Conservation (phyloP, 1,140 invertebrate species). For the Polyergus mexicanus region DNA sequence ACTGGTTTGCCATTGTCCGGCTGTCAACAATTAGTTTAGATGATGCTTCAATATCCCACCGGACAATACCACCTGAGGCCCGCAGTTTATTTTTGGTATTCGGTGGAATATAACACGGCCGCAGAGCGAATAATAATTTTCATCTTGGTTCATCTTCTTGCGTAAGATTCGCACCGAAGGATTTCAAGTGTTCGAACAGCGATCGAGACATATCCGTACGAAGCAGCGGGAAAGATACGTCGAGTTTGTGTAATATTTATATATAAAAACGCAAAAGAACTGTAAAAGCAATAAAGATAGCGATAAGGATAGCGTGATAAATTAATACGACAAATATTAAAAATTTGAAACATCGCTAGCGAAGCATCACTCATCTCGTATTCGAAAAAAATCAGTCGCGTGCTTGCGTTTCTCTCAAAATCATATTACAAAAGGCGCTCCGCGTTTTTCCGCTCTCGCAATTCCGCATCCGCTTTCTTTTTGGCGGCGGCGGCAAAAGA, state of each 20-base stretch:
- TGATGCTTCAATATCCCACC: constrained; percentile 79
- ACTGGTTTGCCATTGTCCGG: constrained; percentile 78
- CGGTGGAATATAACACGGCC: constrained; percentile 62
- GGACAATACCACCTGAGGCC: constrained; percentile 72
- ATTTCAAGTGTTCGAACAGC: neutral
- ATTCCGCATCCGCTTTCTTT: constrained; percentile 4
- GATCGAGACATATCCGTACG: neutral
- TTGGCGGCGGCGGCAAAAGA: constrained; percentile 61
- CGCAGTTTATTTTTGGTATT: constrained; percentile 44
- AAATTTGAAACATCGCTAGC: neutral
- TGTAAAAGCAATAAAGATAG: neutral
- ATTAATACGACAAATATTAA: neutral
- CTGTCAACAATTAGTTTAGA: constrained; percentile 85
- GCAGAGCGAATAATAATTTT: constrained; percentile 53
- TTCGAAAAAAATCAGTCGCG: neutral
- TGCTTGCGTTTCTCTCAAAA: neutral
- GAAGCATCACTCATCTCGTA: neutral
- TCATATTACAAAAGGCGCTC: neutral
- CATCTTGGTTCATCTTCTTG: constrained; percentile 37
- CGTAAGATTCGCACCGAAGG: constrained; percentile 34
- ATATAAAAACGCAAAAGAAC: neutral
- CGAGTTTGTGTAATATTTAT: neutral
- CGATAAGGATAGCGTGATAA: neutral
- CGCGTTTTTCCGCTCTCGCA: constrained; percentile 1
- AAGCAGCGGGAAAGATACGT: neutral